A percentile compares a stretch with the other conserved stretches of the same genome.
Conservation (phyloP, 2,797 vertebrate species). For the Ctenopoma multispine region DNA sequence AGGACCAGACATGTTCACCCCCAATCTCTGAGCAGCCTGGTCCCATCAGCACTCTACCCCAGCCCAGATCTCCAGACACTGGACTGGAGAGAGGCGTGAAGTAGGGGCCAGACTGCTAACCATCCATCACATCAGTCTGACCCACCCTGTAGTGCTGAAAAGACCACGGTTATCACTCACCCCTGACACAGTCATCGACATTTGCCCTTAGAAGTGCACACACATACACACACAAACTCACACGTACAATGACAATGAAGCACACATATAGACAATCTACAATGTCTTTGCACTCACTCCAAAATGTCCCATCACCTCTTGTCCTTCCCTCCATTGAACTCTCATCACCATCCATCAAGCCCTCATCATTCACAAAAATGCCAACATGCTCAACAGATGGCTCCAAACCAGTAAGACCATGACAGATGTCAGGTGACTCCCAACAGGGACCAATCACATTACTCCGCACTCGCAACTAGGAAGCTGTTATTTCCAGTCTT, state of each 20-base stretch:
- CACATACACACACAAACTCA: constrained; percentile 22
- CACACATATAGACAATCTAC: constrained; percentile 46
- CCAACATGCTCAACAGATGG: constrained; percentile 75
- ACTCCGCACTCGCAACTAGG: constrained; percentile 23
- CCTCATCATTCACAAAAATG: constrained; percentile 75
- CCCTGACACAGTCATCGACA: constrained; percentile 79
- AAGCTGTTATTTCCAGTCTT: constrained; percentile 43
- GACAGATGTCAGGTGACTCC: constrained; percentile 76
- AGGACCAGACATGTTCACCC: constrained; percentile 41
- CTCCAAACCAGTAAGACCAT: constrained; percentile 51
- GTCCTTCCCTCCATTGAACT: constrained; percentile 73
- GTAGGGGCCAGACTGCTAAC: constrained; percentile 66
- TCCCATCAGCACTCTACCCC: constrained; percentile 40
- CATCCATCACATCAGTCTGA: constrained; percentile 81
- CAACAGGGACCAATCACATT: constrained; percentile 64
- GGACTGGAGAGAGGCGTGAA: constrained; percentile 60
- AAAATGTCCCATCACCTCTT: constrained; percentile 69
- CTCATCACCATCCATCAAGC: constrained; percentile 79
- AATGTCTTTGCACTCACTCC: constrained; percentile 58
- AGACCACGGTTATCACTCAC: constrained; percentile 83
- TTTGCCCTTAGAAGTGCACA: constrained; percentile 62
- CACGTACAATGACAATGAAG: constrained; percentile 32
- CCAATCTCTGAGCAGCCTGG: constrained; percentile 30
- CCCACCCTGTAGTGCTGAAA: constrained; percentile 77
- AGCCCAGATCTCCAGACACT: constrained; percentile 66